Evolutionary conservation across 2,113 vertebrate genomes (phyloP), one percentile per base, ranked within the genome.

Genomic region (Catagonus wagneri): DNA sequence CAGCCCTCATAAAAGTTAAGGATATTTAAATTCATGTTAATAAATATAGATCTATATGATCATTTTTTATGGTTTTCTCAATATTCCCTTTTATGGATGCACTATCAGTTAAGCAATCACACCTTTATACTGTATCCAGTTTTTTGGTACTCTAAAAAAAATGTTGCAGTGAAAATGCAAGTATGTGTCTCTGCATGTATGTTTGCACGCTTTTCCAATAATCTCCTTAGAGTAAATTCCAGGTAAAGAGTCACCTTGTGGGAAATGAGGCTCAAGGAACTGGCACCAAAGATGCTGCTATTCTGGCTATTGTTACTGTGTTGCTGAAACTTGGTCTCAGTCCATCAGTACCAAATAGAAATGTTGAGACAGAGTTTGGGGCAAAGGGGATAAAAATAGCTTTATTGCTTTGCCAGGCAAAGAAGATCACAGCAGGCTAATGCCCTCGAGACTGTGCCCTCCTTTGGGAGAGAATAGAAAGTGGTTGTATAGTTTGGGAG

Each of bases 11-110:
- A 56, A 63, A 90, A 84, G 32, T 16, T 58, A 75, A 20, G 61
- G 17, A 79, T 56, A 61, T 54, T 93, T 91, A 88, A 93, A 68
- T 79, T 95, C 27, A 66, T 54, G 36, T 74, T 72, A 69, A 32
- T 58, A 75, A 66, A 74, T 44, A 29, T 81, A 74, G 27, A 66
- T 27, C 15, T 63, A 20, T 32, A 9, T 65, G 36, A 65, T 65
- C 23, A 75, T 79, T 44, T 74, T 74, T 56, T 52, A 76, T 6
- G 50, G 23, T 23, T 84, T 84, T 76, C 19, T 50, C 22, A 75
- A 34, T 25, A 52, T 34, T 19, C 79, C 19, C 16, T 66, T 44
- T 8, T 50, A 80, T 20, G 12, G 17, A 12, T 80, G 29, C 2
- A 44, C 29, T 58, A 85, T 94, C 61, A 54, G 19, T 90, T 78